Evolutionary conservation across 2,797 vertebrate genomes (phyloP), one percentile per base, ranked within the genome.

Genomic region (Hippoglossus hippoglossus): DNA sequence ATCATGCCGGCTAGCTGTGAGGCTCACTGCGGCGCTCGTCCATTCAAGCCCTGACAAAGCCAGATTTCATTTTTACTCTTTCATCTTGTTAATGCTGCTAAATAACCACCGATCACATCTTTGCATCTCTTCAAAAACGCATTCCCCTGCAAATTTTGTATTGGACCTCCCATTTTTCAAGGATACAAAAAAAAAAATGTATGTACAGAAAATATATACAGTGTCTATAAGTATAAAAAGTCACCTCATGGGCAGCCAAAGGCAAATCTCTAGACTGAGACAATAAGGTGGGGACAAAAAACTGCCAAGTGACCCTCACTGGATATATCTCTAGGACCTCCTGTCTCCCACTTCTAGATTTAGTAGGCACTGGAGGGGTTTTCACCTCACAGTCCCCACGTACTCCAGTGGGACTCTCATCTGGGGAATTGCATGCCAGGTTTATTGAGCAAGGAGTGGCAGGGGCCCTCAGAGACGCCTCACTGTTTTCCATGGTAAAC

Each of bases 401-500:
- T 36, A 86, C 77, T 91, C 90, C 82, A 63, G 75, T 83, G 90
- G 89, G 89, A 92, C 75, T 85, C 87, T 89, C 87, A 88, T 89
- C 86, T 82, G 73, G 82, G 89, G 90, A 90, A 88, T 87, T 85
- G 83, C 82, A 86, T 87, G 82, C 73, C 86, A 79, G 85, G 87
- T 92, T 93, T 92, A 91, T 91, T 89, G 90, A 91, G 87, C 82
- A 86, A 88, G 90, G 80, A 90, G 79, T 87, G 90, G 83, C 70
- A 64, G 85, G 79, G 64, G 73, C 86, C 89, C 88, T 86, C 63
- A 28, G 91, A 93, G 90, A 91, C 25, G 25, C 72, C 82, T 81
- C 54, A 59, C 81, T 89, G 75, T 89, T 90, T 91, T 90, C 80
- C 87, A 92, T 89, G 89, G 89, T 89, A 87, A 87, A 86, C 85